phyloP scores from a whole-genome alignment of 2,888 invertebrate genomes.

The Lagria hirta region DNA sequence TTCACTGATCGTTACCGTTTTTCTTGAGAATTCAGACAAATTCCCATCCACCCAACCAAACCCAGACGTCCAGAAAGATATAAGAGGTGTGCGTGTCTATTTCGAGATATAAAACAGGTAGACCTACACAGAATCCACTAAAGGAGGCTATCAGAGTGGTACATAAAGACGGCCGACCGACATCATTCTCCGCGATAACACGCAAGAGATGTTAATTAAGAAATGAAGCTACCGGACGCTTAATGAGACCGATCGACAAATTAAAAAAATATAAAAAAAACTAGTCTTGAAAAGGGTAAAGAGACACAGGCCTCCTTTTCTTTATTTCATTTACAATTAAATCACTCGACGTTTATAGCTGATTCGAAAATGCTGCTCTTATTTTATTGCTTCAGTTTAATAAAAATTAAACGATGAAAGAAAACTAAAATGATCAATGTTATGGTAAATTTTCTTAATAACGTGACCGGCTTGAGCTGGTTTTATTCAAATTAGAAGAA shows the following conservation, averaged over 20 bases:
- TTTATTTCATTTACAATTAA: constrained; percentile 35
- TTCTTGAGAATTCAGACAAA: too few relatives aligned
- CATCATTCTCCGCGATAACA: constrained; percentile 50
- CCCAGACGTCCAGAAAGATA: constrained; percentile 7
- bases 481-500: constrained; percentile 7
- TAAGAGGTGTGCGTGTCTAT: constrained; percentile 47
- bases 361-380: constrained; percentile 2
- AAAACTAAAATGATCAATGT: background rate
- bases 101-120: constrained; percentile 47
- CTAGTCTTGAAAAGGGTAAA: constrained; percentile 27
- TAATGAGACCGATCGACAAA: constrained; percentile 50
- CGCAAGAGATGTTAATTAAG: constrained; percentile 54
- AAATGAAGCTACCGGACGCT: constrained; percentile 53
- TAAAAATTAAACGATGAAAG: too few relatives aligned
- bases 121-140: constrained; percentile 47
- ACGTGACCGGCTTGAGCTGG: background rate
- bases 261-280: constrained; percentile 41
- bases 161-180: constrained; percentile 47
- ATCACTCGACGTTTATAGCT: constrained; percentile 31
- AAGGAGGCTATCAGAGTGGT: constrained; percentile 48
- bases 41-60: too few relatives aligned
- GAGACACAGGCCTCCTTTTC: constrained; percentile 11
- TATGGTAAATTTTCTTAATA: constrained; percentile 1
- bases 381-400: constrained; percentile 10
- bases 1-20: too few relatives aligned